Conservation (phyloP, 2,113 vertebrate genomes). For the Mastomys natalensis region DNA sequence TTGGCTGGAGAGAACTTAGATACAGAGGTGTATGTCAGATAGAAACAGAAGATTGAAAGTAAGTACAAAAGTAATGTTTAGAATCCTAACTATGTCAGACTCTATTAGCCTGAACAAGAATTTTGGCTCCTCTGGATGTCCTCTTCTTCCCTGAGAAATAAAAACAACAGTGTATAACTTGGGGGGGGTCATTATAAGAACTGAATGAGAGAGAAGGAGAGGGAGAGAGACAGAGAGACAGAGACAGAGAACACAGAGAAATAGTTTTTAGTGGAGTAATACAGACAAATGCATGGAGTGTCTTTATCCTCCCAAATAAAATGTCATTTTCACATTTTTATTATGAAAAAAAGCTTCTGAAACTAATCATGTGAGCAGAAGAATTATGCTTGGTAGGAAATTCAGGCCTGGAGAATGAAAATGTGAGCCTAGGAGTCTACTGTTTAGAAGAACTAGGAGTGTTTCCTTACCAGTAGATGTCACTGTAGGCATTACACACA, state of each 20-base stretch:
- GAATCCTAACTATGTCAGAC: neutral
- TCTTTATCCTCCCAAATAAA: conserved; percentile 49
- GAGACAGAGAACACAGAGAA: neutral
- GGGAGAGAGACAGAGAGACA: neutral
- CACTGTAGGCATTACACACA: conserved; percentile 85
- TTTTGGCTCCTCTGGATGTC: neutral
- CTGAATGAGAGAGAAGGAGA: neutral
- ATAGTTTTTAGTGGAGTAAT: neutral
- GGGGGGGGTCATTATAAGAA: neutral
- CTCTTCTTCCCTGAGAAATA: conserved; percentile 33
- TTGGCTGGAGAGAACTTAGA: neutral
- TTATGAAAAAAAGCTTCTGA: conserved; percentile 27
- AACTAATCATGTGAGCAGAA: neutral
- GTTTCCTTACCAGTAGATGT: conserved; percentile 86
- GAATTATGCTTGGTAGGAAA: neutral
- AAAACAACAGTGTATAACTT: neutral
- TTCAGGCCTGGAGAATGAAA: neutral
- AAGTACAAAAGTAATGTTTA: neutral
- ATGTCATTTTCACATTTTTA: neutral
- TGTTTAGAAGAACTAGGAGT: conserved; percentile 56
- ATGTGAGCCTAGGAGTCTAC: neutral
- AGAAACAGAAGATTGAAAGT: neutral
- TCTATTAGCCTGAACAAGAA: neutral
- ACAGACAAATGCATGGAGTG: neutral
- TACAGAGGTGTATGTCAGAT: neutral